Evolutionary conservation across 2,797 vertebrate species (phyloP).

Genomic region (Acanthopagrus latus): DNA sequence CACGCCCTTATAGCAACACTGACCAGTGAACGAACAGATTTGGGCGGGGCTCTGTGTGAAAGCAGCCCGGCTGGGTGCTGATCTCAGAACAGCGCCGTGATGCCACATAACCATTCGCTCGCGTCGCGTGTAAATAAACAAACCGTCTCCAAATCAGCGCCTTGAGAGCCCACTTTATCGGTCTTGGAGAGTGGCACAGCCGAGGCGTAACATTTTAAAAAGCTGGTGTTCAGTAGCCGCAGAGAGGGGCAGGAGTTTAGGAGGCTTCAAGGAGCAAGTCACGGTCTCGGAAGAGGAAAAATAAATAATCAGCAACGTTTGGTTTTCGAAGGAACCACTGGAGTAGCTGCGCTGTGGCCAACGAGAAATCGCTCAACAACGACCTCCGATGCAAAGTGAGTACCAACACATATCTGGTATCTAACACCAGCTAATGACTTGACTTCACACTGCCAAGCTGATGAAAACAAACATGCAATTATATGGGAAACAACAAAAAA

Average conservation of each 20-base stretch:
- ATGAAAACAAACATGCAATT: background rate
- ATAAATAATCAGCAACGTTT: conserved; percentile 20
- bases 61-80: background rate
- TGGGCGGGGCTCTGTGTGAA: background rate
- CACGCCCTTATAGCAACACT: conserved; percentile 25
- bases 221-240: conserved; percentile 35
- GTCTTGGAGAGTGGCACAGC: conserved; percentile 53
- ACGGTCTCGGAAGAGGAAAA: conserved; percentile 4
- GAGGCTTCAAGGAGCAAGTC: conserved; percentile 7
- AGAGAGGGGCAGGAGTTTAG: conserved; percentile 41
- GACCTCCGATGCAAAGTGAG: conserved; percentile 70
- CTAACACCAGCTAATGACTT: conserved; percentile 14
- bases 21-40: conserved; percentile 62
- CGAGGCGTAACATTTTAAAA: conserved; percentile 74
- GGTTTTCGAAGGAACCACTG: conserved; percentile 12
- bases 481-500: background rate
- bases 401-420: conserved; percentile 39
- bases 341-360: conserved; percentile 27
- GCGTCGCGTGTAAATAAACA: background rate
- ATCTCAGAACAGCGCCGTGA: conserved; percentile 59
- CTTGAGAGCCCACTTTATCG: conserved; percentile 37
- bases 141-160: conserved; percentile 68
- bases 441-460: background rate
- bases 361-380: conserved; percentile 45
- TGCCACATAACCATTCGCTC: fast-evolving